Evolutionary conservation across 2,888 invertebrate genomes (phyloP), one percentile per base, ranked within the genome.

Genomic region (Holacanthella duospinosa): DNA sequence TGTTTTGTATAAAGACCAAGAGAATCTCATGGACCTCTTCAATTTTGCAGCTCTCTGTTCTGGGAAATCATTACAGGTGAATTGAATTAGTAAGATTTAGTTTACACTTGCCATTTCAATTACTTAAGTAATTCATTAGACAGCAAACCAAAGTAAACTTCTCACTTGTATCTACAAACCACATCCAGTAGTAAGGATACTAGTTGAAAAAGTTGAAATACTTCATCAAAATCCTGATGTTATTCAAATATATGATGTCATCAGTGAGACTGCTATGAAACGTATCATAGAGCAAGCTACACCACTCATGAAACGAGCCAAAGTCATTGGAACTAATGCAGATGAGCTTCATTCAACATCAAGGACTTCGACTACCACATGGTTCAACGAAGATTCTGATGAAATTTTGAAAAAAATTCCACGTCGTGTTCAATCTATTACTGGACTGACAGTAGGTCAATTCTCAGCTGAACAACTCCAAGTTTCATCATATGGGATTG

Each of bases 401-500:
- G 69, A 69, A 0, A 56, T 74, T 1, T 63, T 76, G 43, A 63
- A 29, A 0, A 64, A 65, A 26, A 61, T 77, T 12, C 72, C 74
- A 36, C 60, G 43, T 24, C 66, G 75, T 25, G 72, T 76, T 2
- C 64, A 71, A 25, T 58, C 63, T 1, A 69, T 76, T 9, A 77
- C 78, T 3, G 76, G 75, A 2, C 70, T 78, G 4, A 72, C 72
- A 29, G 25, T 26, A 12, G 59, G 44, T 12, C 29, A 27, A 2
- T 4, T 75, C 72, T 63, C 69, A 71, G 57, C 74, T n/a, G 73
- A 73, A 55, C 67, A 68, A 25, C 58, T 73, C 36, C 78, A 78
- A 74, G 74, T 79, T 55, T 76, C 77, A 9, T 78, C 78, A 66
- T 80, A 80, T 74, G 79, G 79, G 4, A 74, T 80, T 27, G 79